Evolutionary conservation across 2,888 invertebrate genomes (phyloP).

Genomic region (Parnassius apollo): DNA sequence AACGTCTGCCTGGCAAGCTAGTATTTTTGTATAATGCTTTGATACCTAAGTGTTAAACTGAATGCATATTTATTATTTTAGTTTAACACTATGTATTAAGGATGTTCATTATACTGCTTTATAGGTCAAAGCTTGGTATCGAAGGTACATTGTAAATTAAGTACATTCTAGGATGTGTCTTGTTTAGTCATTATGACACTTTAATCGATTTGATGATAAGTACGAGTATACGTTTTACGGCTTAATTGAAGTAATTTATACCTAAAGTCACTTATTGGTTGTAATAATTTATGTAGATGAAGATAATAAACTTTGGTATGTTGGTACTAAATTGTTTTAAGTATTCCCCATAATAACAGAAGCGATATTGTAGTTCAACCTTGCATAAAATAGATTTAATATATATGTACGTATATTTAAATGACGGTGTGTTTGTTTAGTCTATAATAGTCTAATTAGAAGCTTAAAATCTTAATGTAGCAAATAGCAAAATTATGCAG

Average conservation of each 20-base stretch:
- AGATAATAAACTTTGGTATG: conserved; percentile 7
- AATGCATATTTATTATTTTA: too few species aligned
- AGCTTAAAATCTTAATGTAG: too few species aligned
- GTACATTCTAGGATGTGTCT: conserved; percentile 1
- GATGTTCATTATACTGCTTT: too few species aligned
- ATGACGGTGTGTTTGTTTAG: too few species aligned
- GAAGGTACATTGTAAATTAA: conserved; percentile 13
- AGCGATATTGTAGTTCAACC: not conserved
- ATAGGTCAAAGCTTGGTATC: not conserved
- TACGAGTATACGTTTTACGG: conserved; percentile 27
- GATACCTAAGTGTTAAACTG: too few species aligned
- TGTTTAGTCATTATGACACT: conserved; percentile 22
- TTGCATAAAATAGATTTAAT: too few species aligned
- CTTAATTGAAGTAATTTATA: conserved; percentile 41
- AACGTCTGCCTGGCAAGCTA: too few species aligned
- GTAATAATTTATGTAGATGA: conserved; percentile 23
- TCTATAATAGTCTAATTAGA: too few species aligned
- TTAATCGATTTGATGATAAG: conserved; percentile 21
- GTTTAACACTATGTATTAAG: too few species aligned
- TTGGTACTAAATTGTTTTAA: not conserved
- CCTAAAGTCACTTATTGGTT: conserved; percentile 29
- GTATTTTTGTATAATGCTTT: too few species aligned
- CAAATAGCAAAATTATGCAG: too few species aligned
- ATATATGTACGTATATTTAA: too few species aligned
- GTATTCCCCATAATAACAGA: conserved; percentile 2